phyloP scores from a whole-genome alignment of 2,888 invertebrate genomes.

The Orthosia gracilis region DNA sequence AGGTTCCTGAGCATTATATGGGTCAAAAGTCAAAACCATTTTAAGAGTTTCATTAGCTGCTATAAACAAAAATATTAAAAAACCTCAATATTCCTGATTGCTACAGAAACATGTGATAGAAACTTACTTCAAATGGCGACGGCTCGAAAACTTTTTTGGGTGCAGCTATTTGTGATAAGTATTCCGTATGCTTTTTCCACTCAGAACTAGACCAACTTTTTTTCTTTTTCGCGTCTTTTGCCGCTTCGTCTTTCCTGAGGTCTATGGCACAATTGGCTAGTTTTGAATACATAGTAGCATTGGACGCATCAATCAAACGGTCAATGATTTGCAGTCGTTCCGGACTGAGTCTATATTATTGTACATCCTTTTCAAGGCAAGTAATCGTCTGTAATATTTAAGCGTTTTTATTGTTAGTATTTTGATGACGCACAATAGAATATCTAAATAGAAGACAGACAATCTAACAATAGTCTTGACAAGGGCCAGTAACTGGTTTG shows the following conservation, averaged over 20 bases:
- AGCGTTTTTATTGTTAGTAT: not conserved
- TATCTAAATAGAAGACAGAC: too few relatives aligned
- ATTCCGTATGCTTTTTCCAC: slow-evolving; percentile 89
- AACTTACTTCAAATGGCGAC: slow-evolving; percentile 69
- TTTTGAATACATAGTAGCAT: slow-evolving; percentile 83
- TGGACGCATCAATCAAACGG: slow-evolving; percentile 82
- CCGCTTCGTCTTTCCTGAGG: slow-evolving; percentile 77
- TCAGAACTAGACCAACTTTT: slow-evolving; percentile 83
- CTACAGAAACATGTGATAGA: not conserved
- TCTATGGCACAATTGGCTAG: slow-evolving; percentile 83
- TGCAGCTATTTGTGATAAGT: slow-evolving; percentile 81
- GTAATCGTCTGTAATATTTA: slow-evolving; percentile 79
- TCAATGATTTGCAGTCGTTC: slow-evolving; percentile 82
- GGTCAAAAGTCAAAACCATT: too few relatives aligned
- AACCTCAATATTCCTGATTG: not conserved
- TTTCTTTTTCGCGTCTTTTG: slow-evolving; percentile 81
- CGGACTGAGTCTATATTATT: slow-evolving; percentile 76
- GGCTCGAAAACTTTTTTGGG: slow-evolving; percentile 77
- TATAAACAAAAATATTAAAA: too few relatives aligned
- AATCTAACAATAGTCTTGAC: too few relatives aligned
- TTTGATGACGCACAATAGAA: too few relatives aligned
- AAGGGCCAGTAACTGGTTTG: too few relatives aligned
- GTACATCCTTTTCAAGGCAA: slow-evolving; percentile 78
- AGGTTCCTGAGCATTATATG: not conserved
- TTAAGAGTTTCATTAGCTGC: too few relatives aligned